Evolutionary conservation across 2,797 vertebrate genomes (phyloP), one percentile per base, ranked within the genome.

Genomic region (Pangasius macronema): DNA sequence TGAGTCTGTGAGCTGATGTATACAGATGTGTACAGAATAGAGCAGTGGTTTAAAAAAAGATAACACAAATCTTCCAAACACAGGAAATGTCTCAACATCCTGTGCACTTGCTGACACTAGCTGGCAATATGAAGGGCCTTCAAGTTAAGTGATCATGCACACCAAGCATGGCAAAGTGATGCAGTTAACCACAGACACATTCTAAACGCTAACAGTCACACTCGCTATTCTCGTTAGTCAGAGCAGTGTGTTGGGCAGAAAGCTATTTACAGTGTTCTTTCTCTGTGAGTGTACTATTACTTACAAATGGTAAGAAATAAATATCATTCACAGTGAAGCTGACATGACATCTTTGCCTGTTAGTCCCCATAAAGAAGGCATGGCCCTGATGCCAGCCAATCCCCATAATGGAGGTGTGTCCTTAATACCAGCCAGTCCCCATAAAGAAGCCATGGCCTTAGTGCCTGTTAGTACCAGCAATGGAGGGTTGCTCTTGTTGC

Each of bases 71-170:
- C 24, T 61, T 82, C 57, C 22, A 83, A 82, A 51, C 55, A 67
- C 81, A 83, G 82, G 82, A 83, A 83, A 36, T 53, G 46, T 68
- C 46, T 83, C 49, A 70, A 70, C 82, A 51, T 83, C 82, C 63
- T 83, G 46, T 36, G 10, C 18, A 33, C 7, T 24, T 68, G 13
- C 61, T 30, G 61, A 30, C 61, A 46, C 57, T n/a, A 13, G 24
- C 7, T 63, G 16, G 6, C 9, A 9, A 0, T 53, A 24, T 13
- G 9, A 67, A 46, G 61, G 18, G 63, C 8, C 39, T 51, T 51
- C 8, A 49, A 61, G 57, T 27, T 82, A 63, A 3, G 33, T 65
- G 61, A 49, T 46, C 11, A 30, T 67, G 61, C 57, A 42, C 24
- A 0, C 0, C 27, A 36, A 16, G 33, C 14, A 11, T 11, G 46